Percentiles rank a stretch among this genome's conserved stretches.
phyloP scores from a whole-genome alignment of 2,888 invertebrate species.

The Sisyra nigra region DNA sequence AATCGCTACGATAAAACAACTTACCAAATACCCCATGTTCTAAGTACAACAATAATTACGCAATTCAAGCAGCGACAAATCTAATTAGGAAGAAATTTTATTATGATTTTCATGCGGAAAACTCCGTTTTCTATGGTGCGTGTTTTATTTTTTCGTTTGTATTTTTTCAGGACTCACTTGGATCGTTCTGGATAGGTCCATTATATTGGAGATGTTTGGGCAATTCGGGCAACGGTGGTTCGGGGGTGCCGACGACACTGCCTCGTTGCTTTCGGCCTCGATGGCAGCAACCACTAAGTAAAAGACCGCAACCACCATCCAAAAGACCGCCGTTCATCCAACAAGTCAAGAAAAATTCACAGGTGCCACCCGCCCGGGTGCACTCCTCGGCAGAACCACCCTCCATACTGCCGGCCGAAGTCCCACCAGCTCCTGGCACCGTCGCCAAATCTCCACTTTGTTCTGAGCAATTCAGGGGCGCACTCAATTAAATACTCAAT shows the following conservation, averaged over 20 bases:
- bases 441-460: slow-evolving; percentile 34
- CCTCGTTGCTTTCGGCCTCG: slow-evolving; percentile 38
- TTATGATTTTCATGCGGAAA: neutral
- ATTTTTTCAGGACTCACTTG: slow-evolving; percentile 44
- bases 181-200: slow-evolving; percentile 61
- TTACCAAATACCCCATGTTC: neutral
- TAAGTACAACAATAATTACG: neutral
- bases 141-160: neutral
- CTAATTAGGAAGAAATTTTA: neutral
- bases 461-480: too few relatives aligned
- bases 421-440: slow-evolving; percentile 40
- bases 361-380: slow-evolving; percentile 35
- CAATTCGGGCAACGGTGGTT: slow-evolving; percentile 32
- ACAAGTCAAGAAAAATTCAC: slow-evolving; percentile 83
- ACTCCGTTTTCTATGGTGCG: neutral
- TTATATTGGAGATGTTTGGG: slow-evolving; percentile 33
- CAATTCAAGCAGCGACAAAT: neutral
- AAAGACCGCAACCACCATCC: slow-evolving; percentile 68
- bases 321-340: slow-evolving; percentile 80
- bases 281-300: slow-evolving; percentile 77
- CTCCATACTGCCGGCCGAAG: neutral
- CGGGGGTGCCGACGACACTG: slow-evolving; percentile 43
- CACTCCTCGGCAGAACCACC: slow-evolving; percentile 4
- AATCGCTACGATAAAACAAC: neutral
- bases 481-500: too few relatives aligned